phyloP scores from a whole-genome alignment of 2,888 invertebrate species.

The Noctuana brunneofusca region DNA sequence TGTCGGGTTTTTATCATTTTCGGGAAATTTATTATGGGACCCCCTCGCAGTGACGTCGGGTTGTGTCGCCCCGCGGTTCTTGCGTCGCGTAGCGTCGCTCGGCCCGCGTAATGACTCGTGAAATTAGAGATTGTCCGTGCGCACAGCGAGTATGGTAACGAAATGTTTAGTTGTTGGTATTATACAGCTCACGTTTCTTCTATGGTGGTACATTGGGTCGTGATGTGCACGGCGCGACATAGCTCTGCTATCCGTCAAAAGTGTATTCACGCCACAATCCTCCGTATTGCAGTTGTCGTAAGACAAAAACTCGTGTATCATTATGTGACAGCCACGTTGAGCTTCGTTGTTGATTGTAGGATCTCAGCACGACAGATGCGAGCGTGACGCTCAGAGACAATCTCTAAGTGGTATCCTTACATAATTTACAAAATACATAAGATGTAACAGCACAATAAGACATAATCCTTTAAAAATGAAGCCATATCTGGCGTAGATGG shows the following conservation, averaged over 20 bases:
- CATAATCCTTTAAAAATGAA: slow-evolving; percentile 2
- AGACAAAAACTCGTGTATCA: slow-evolving; percentile 12
- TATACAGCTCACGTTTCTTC: slow-evolving; percentile 40
- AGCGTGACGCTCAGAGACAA: slow-evolving; percentile 39
- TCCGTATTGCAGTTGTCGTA: slow-evolving; percentile 11
- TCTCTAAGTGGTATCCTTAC: slow-evolving; percentile 32
- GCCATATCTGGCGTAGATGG: neutral
- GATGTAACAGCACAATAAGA: slow-evolving; percentile 12
- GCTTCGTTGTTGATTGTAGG: slow-evolving; percentile 30
- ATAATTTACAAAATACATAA: slow-evolving; percentile 28
- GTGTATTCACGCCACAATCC: neutral
- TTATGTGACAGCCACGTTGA: slow-evolving; percentile 7
- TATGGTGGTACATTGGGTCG: slow-evolving; percentile 34
- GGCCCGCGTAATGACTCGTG: slow-evolving; percentile 46
- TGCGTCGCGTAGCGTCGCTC: slow-evolving; percentile 38
- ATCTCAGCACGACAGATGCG: slow-evolving; percentile 39
- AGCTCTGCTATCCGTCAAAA: slow-evolving; percentile 30
- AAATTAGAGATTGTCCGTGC: slow-evolving; percentile 47
- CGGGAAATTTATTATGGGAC: slow-evolving; percentile 44
- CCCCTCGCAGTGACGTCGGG: slow-evolving; percentile 40
- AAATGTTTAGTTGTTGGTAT: slow-evolving; percentile 37
- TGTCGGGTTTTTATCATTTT: slow-evolving; percentile 55
- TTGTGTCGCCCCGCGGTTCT: slow-evolving; percentile 41
- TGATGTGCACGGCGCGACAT: slow-evolving; percentile 36
- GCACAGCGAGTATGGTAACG: slow-evolving; percentile 35